Base-by-base conservation (phyloP, 1,140 invertebrate species). In the Drosophila athabasca region DNA sequence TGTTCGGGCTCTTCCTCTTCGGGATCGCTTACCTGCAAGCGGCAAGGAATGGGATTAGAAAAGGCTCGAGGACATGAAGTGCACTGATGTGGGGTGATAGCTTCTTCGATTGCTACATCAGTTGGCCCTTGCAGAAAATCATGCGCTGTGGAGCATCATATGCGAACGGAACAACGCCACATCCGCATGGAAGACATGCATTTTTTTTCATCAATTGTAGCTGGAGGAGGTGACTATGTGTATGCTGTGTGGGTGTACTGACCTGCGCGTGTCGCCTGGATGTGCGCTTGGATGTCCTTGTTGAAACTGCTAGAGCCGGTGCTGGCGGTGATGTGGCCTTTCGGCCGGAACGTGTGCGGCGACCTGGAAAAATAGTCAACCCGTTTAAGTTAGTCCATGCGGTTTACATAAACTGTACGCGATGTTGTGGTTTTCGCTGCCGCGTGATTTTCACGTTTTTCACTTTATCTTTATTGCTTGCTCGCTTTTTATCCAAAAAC, bases 71-170 rank as follows among this genome's bases (percentile, higher is more conserved):
- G 31, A 5, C 3, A 9, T 48, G 9, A 46, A 19, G 39, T 59
- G 31, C 5, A 62, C 15, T 24, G 9, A 19, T 26, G 11, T 29
- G 13, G 39, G 8, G 11, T 7, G 57, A 17, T 24, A 1, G n/a
- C 8, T 48, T 17, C 1, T 48, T 17, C 2, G 41, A 60, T 67
- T 41, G 58, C 22, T 60, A 69, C 48, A 67, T 92, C 91, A 92
- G 91, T 82, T 92, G 91, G 91, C 91, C 91, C 91, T 91, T 92
- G 91, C 91, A 81, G 52, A 74, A 54, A 90, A 90, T 91, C 89
- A 90, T 53, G 29, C 54, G 57, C 62, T 49, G 39, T n/a, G 69
- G 65, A 29, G 62, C 24, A 79, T 92, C 91, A 91, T 82, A 53
- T 87, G 61, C 78, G 68, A 68, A 80, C 79, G 90, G 90, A 91